Conservation (phyloP, 2,797 vertebrate species). For the Hippocampus kuda region DNA sequence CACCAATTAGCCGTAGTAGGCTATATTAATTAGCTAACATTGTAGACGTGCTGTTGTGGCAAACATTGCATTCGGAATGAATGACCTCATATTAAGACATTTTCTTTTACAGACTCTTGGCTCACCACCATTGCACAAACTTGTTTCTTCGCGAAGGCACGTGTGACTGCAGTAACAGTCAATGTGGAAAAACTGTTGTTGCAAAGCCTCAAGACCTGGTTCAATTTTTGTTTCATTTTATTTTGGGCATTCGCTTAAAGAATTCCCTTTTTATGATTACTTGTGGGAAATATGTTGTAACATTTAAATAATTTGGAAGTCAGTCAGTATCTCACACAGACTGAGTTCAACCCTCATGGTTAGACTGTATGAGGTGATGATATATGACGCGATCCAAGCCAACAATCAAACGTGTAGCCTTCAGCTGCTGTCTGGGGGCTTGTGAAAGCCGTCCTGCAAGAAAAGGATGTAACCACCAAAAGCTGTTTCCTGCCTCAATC, state of each 20-base stretch:
- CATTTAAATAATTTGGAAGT: background rate
- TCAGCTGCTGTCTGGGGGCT: slow-evolving; percentile 60
- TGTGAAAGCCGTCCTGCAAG: slow-evolving; percentile 46
- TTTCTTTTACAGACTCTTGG: too few relatives aligned
- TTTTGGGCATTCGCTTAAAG: background rate
- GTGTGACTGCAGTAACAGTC: too few relatives aligned
- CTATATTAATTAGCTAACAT: too few relatives aligned
- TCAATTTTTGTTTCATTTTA: too few relatives aligned
- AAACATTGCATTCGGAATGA: too few relatives aligned
- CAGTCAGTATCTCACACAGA: background rate
- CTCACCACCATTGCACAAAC: too few relatives aligned
- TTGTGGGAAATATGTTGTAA: background rate
- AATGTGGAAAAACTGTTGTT: too few relatives aligned
- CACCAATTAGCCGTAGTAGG: too few relatives aligned
- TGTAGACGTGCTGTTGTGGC: too few relatives aligned
- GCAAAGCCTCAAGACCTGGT: too few relatives aligned
- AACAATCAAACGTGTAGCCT: slow-evolving; percentile 29
- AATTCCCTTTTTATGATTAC: background rate
- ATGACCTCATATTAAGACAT: too few relatives aligned
- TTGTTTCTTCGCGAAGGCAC: too few relatives aligned
- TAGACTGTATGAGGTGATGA: background rate
- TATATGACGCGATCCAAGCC: background rate
- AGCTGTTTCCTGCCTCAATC: slow-evolving; percentile 64
- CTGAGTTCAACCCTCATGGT: background rate
- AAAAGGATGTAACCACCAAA: slow-evolving; percentile 67